phyloP scores from a whole-genome alignment of 2,797 vertebrate species.

The Notolepis coatsorum region DNA sequence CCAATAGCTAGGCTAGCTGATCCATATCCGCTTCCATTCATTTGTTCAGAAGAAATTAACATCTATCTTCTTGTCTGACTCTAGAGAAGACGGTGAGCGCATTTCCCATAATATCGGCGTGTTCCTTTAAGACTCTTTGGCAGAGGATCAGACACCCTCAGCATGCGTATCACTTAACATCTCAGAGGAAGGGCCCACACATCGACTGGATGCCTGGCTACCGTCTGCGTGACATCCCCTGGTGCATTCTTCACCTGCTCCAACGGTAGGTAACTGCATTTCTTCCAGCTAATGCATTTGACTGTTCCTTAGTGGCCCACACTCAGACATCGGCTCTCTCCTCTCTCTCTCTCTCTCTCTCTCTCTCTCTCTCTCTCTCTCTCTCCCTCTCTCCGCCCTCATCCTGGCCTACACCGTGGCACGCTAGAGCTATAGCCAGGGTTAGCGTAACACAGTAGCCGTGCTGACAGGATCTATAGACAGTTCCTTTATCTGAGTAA shows the following conservation, averaged over 20 bases:
- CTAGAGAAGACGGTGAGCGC: too few species aligned
- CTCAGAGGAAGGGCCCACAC: conserved; percentile 32
- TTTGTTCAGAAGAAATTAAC: too few species aligned
- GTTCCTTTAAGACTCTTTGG: too few species aligned
- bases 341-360: too few species aligned
- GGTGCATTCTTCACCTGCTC: conserved; percentile 46
- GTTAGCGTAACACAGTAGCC: not conserved
- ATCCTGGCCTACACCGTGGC: conserved; percentile 3
- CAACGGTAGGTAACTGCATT: conserved; percentile 10
- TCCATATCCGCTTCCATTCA: too few species aligned
- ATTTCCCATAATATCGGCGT: too few species aligned
- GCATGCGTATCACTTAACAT: conserved; percentile 36
- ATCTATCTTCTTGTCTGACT: too few species aligned
- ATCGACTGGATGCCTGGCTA: conserved; percentile 45
- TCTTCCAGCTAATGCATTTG: conserved; percentile 28
- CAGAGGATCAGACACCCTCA: not conserved
- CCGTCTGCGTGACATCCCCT: conserved; percentile 39
- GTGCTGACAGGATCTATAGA: not conserved
- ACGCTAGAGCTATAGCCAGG: not conserved
- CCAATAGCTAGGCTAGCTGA: too few species aligned
- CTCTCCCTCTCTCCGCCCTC: not conserved
- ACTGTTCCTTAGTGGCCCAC: conserved; percentile 25
- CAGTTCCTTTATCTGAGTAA: too few species aligned
- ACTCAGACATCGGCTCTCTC: not conserved
- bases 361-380: too few species aligned